These are phyloP conservation scores for Poecilia gillii DNA, from an alignment of 2,797 vertebrate species.

Conservation along the genomic window DNA sequence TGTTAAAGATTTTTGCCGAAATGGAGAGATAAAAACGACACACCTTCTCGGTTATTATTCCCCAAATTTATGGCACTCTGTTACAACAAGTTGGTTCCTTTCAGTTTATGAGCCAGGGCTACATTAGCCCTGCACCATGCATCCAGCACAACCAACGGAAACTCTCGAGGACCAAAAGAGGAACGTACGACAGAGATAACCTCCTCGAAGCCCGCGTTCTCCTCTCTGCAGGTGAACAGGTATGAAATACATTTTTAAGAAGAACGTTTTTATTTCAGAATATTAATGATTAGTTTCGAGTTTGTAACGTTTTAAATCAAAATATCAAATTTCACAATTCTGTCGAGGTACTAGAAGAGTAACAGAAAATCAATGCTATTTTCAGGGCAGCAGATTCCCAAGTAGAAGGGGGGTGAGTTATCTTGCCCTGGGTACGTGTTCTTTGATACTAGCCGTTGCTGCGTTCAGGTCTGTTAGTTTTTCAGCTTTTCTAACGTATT, in stretches of 20 bases:
- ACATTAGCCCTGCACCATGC: conserved; percentile 1
- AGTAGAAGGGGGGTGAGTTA: no score
- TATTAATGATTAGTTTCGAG: not conserved
- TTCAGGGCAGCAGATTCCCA: not conserved
- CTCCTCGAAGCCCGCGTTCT: not conserved
- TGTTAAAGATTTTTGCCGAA: not conserved
- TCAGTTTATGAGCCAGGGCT: conserved; percentile 5
- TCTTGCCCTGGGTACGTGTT: not conserved
- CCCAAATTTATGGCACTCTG: conserved; percentile 6
- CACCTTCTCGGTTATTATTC: conserved; percentile 3
- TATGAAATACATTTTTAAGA: not conserved
- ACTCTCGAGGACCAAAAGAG: not conserved
- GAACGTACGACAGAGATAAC: not conserved
- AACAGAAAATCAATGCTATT: not conserved
- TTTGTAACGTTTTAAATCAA: not conserved
- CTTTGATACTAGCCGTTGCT: not conserved
- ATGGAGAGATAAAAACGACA: conserved; percentile 6
- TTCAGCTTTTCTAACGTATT: not conserved
- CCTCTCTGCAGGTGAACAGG: no score
- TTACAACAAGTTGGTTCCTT: not conserved
- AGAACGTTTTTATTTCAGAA: not conserved
- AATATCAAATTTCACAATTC: not conserved
- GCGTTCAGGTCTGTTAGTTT: not conserved
- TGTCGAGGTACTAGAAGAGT: not conserved
- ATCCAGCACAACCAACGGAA: conserved; percentile 8